Conservation (phyloP, 2,888 invertebrate genomes). For the Ornithoptera priamus region DNA sequence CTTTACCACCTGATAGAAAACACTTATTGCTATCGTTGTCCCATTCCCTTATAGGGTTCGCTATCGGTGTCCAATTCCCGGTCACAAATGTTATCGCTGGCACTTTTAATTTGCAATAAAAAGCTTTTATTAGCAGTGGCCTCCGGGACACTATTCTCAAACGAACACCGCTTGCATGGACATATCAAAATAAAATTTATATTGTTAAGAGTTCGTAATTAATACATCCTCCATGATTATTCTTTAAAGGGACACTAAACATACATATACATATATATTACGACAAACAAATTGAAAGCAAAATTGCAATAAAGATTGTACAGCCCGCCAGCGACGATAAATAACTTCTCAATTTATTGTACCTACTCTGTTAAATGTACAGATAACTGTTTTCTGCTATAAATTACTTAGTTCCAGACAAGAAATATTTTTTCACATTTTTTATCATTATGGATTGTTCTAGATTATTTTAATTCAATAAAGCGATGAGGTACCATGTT, state of each 20-base stretch:
- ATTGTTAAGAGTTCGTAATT: not conserved
- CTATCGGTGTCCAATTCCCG: not conserved
- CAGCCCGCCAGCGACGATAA: conserved; percentile 15
- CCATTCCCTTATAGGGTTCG: no score
- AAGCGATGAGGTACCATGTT: not conserved
- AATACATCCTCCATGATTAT: not conserved
- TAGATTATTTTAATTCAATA: not conserved
- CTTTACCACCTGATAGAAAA: no score
- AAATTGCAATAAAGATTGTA: conserved; percentile 1
- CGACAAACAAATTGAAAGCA: not conserved
- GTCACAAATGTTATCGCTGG: conserved; percentile 1
- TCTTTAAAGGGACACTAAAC: not conserved
- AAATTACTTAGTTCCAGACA: conserved; percentile 8
- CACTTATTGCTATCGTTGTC: no score
- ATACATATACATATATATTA: not conserved
- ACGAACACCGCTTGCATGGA: not conserved
- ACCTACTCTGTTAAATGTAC: conserved; percentile 2
- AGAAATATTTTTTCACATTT: not conserved
- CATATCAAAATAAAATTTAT: not conserved
- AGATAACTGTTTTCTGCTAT: conserved; percentile 14
- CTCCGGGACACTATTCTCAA: not conserved
- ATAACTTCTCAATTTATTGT: conserved; percentile 4
- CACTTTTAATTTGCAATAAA: not conserved
- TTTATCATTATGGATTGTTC: not conserved
- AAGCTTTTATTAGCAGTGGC: not conserved